Base-by-base conservation (phyloP, 2,113 vertebrate genomes). In the Lophotis ruficrista region DNA sequence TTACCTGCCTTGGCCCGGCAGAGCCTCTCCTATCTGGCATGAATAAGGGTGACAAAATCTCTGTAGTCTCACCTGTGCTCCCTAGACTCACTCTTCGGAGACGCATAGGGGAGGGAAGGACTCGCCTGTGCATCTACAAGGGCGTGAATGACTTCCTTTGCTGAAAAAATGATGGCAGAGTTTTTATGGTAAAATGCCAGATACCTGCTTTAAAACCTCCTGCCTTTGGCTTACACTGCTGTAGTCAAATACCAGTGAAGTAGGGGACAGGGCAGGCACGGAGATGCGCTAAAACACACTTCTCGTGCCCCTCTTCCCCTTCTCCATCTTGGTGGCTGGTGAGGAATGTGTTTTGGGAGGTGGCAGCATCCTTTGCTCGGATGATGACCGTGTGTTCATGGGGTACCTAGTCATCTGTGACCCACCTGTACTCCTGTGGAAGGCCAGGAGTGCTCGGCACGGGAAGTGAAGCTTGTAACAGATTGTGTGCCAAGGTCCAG, bases 41-140 rank as follows among this genome's bases (percentile, higher is more conserved):
- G 25, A 57, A 6, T 53, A 61, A n/a, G 12, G 14, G 24, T 61
- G 54, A 20, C 50, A 76, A 54, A 87, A 68, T 38, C 24, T 43
- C 27, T 31, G 3, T 53, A 30, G 50, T 72, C 18, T 72, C 45
- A 21, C 56, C 28, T 37, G 14, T 56, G 35, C 51, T 87, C 13
- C 37, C 25, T 22, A 87, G 58, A 50, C 7, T 56, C 33, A 4
- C 14, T 54, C 28, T 68, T 69, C 4, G 4, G 76, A 77, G 51
- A 53, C 1, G 0, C 0, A 0, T 7, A 51, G 50, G 20, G 27
- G 48, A 48, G 73, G 64, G 48, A 28, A 82, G 38, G 35, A 54
- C 84, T 78, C 58, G 14, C 18, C 19, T 43, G 15, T 62, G 23
- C n/a, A 35, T 62, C 70, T 84, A 1, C 1, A 7, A 60, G 23